Evolutionary conservation across 2,113 vertebrate species (phyloP), one percentile per base, ranked within the genome.

Genomic region (Syngnathus scovelli): DNA sequence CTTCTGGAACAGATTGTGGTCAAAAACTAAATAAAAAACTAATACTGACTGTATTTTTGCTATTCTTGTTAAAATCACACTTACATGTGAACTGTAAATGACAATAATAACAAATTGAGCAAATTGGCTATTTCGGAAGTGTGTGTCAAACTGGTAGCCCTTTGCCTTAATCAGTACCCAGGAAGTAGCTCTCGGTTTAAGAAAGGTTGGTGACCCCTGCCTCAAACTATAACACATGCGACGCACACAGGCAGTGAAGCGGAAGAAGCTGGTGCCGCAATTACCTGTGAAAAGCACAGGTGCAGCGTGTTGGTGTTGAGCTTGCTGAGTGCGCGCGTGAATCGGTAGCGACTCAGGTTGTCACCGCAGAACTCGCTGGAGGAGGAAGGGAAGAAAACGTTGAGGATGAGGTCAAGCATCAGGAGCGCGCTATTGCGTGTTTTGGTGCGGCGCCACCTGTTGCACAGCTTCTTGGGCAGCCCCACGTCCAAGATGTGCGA

Each of bases 201-300:
- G 27, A 33, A 33, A 33, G 27, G 27, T 33, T 33, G 27, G 27
- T 33, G 27, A 33, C 27, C 27, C 27, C 2, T 33, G 27, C 27
- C 27, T 33, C 27, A 33, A 33, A 33, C 27, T 33, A 33, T 33
- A 3, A 33, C 27, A 3, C 27, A 33, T 33, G 27, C 27, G 27
- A 13, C 44, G 13, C 44, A 46, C 44, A 46, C 27, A 49, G 27
- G 27, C 27, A 33, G 27, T 33, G 27, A 33, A 33, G 27, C 27
- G 3, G 27, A 33, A 33, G 27, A 33, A 33, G 27, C 27, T 33
- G 27, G 15, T 3, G 56, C 6, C 2, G 21, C 7, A 36, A 19
- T 66, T 66, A 98, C 97, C 96, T 99, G 97, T 21, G 97, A 99
- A 90, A 98, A 98, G 88, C 96, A 98, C 37, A 99, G 93, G 78